A percentile compares a stretch with the other conserved stretches of the same genome.
Conservation (phyloP, 2,113 vertebrate genomes). For the Pedetes capensis region DNA sequence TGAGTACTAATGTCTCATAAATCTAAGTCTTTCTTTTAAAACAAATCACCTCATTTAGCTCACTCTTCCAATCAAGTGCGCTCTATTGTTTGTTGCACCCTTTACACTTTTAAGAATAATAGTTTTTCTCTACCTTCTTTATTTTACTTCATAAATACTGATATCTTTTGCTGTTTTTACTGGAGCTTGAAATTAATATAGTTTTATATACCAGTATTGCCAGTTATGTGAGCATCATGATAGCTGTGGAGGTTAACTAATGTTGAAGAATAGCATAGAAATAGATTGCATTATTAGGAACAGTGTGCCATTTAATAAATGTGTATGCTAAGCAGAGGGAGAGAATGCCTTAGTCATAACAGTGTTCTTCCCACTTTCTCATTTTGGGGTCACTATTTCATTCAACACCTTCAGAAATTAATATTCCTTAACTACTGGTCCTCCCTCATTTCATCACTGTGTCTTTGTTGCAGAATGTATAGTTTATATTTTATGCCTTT, state of each 20-base stretch:
- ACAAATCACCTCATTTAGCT: slow-evolving; percentile 52
- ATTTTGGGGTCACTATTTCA: neutral
- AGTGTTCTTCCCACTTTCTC: neutral
- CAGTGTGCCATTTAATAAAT: neutral
- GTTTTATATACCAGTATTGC: slow-evolving; percentile 42
- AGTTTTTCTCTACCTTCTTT: slow-evolving; percentile 55
- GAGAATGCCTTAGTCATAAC: neutral
- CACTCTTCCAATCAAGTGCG: slow-evolving; percentile 49
- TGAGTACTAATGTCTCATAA: slow-evolving; percentile 1
- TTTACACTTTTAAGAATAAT: slow-evolving; percentile 39
- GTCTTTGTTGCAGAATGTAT: neutral
- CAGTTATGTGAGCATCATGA: slow-evolving; percentile 1
- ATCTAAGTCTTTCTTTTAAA: slow-evolving; percentile 41
- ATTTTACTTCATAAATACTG: slow-evolving; percentile 63
- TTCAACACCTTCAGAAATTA: neutral
- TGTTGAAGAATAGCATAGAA: neutral
- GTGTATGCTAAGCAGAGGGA: neutral
- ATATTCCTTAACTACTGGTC: neutral
- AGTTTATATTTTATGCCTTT: neutral
- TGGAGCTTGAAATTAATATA: slow-evolving; percentile 70
- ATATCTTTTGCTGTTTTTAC: slow-evolving; percentile 54
- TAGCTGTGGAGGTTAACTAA: slow-evolving; percentile 10
- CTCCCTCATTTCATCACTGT: neutral
- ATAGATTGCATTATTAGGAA: neutral
- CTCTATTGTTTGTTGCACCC: slow-evolving; percentile 18